Percentiles rank a stretch among this genome's conserved stretches.
These are phyloP conservation scores for Himalopsyche kuldschensis DNA, from an alignment of 2,888 invertebrate species.

Conservation along the genomic window DNA sequence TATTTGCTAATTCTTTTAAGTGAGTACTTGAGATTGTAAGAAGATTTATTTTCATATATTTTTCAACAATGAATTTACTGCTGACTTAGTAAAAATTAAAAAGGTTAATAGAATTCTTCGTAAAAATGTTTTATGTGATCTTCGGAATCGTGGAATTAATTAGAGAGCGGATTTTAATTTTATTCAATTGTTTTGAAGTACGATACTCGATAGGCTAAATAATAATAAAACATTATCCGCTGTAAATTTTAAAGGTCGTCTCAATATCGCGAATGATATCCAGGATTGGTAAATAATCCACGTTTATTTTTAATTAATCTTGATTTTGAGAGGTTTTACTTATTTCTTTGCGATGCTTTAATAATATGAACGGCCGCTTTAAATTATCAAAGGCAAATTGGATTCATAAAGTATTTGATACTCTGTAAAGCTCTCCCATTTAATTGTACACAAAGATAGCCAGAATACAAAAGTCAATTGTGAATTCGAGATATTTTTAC, in stretches of 20 bases:
- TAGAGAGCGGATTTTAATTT: neutral
- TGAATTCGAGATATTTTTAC: conserved; percentile 27
- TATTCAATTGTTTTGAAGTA: neutral
- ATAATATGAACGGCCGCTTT: conserved; percentile 30
- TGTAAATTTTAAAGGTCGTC: neutral
- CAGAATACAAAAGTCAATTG: conserved; percentile 39
- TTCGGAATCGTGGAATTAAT: neutral
- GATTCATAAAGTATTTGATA: conserved; percentile 38
- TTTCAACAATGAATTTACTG: neutral
- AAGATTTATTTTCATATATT: neutral
- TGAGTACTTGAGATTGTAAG: no score
- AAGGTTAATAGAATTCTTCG: neutral
- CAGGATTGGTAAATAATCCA: neutral
- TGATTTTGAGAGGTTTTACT: conserved; percentile 29
- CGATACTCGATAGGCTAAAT: neutral
- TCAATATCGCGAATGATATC: neutral
- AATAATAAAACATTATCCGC: neutral
- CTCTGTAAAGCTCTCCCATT: conserved; percentile 31
- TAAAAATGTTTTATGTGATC: neutral
- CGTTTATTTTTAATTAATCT: conserved; percentile 32
- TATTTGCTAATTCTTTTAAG: no score
- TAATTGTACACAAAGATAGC: conserved; percentile 39
- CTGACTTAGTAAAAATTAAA: neutral
- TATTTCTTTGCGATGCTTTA: conserved; percentile 28
- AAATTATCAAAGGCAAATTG: conserved; percentile 40